These are phyloP conservation scores for Troilus luridus DNA, from an alignment of 2,888 invertebrate genomes.

Conservation along the genomic window DNA sequence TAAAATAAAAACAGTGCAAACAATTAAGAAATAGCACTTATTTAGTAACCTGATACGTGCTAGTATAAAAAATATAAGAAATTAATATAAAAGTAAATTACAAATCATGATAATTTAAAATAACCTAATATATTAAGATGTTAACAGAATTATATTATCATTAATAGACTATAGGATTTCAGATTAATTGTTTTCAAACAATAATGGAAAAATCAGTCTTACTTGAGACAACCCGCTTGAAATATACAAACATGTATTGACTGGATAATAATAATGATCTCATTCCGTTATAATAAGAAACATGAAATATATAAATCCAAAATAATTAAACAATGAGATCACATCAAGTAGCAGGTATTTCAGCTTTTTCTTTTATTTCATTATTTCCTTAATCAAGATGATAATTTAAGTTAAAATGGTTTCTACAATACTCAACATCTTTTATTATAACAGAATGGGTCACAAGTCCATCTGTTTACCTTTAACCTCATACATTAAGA, in stretches of 20 bases:
- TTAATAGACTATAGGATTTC: slow-evolving; percentile 32
- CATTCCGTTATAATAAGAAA: slow-evolving; percentile 33
- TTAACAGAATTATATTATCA: slow-evolving; percentile 23
- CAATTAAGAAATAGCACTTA: slow-evolving; percentile 6
- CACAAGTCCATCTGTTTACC: slow-evolving; percentile 36
- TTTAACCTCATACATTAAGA: slow-evolving; percentile 31
- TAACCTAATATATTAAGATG: slow-evolving; percentile 5
- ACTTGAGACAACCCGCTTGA: slow-evolving; percentile 49
- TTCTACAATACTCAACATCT: slow-evolving; percentile 10
- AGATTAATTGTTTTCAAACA: slow-evolving; percentile 3
- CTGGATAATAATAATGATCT: not conserved
- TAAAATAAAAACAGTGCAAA: slow-evolving; percentile 4
- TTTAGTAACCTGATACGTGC: not conserved
- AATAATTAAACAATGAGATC: slow-evolving; percentile 23
- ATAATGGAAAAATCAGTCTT: slow-evolving; percentile 46
- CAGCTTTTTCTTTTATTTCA: not conserved
- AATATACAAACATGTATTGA: slow-evolving; percentile 19
- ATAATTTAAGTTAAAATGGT: not conserved
- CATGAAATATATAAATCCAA: not conserved
- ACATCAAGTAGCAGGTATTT: not conserved
- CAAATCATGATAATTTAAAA: slow-evolving; percentile 16
- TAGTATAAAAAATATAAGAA: slow-evolving; percentile 25
- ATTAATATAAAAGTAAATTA: slow-evolving; percentile 17
- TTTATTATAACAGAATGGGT: slow-evolving; percentile 43
- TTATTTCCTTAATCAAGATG: not conserved